A percentile compares a stretch with the other conserved stretches of the same genome.
These are phyloP conservation scores for Brevimyrus niger DNA, from an alignment of 2,113 vertebrate genomes.

Conservation along the genomic window DNA sequence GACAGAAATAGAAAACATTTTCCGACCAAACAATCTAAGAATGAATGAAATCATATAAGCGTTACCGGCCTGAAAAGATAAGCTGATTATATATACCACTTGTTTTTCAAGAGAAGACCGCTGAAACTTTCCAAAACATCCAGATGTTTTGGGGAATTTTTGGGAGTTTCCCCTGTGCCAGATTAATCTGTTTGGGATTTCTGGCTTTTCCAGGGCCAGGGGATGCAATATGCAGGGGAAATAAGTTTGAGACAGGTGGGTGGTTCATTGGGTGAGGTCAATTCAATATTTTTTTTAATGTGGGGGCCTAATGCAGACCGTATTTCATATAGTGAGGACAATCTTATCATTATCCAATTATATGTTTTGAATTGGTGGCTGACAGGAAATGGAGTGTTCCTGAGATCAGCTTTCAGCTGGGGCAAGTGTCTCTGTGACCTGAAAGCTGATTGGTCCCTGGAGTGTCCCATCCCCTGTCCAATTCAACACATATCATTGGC, in stretches of 20 bases:
- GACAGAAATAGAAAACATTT: slow-evolving; percentile 7
- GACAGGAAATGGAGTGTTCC: background rate
- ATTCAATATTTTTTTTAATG: background rate
- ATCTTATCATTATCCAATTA: background rate
- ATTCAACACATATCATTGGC: no score
- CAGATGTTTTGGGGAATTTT: background rate
- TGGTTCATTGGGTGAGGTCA: background rate
- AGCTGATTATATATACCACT: background rate
- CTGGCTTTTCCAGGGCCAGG: background rate
- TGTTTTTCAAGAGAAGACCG: background rate
- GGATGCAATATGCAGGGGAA: background rate
- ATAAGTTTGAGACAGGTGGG: background rate
- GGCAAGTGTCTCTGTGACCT: background rate
- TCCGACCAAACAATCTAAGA: background rate
- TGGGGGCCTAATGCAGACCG: background rate
- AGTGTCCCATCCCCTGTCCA: background rate
- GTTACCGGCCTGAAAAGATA: background rate
- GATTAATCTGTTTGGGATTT: background rate
- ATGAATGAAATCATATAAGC: background rate
- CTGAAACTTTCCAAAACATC: background rate
- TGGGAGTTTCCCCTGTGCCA: background rate
- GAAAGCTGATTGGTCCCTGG: background rate
- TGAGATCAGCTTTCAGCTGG: background rate
- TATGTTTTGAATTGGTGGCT: background rate
- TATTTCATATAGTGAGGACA: background rate